phyloP scores from a whole-genome alignment of 2,113 vertebrate genomes.

The Antechinus stuartii region DNA sequence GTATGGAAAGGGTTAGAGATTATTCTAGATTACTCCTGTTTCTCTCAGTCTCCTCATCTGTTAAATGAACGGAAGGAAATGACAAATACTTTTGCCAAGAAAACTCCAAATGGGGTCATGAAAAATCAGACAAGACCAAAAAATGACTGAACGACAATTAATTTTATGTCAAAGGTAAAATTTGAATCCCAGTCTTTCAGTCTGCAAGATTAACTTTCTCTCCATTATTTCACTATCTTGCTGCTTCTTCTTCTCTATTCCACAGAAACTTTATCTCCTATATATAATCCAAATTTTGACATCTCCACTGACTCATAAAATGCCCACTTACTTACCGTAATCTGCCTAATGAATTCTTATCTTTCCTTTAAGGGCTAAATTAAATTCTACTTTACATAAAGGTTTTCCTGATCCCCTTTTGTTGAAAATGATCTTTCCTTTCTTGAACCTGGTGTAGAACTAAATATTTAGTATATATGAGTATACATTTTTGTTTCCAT shows the following conservation, averaged over 20 bases:
- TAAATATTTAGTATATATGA: not conserved
- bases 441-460: not conserved
- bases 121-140: not conserved
- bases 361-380: not conserved
- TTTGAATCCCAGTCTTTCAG: not conserved
- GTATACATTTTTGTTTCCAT: not conserved
- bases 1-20: not conserved
- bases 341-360: no score
- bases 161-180: not conserved
- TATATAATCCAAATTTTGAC: not conserved
- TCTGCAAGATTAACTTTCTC: not conserved
- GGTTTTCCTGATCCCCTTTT: not conserved
- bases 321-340: not conserved
- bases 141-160: not conserved
- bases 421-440: not conserved
- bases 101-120: not conserved
- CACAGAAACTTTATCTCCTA: not conserved
- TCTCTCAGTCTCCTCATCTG: not conserved
- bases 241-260: not conserved
- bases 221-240: not conserved
- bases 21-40: not conserved
- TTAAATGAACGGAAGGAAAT: not conserved
- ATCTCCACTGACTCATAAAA: not conserved
- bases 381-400: not conserved
- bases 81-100: not conserved